Evolutionary conservation across 1,140 invertebrate genomes (phyloP), one percentile per base, ranked within the genome.

Genomic region (Drosophila auraria): DNA sequence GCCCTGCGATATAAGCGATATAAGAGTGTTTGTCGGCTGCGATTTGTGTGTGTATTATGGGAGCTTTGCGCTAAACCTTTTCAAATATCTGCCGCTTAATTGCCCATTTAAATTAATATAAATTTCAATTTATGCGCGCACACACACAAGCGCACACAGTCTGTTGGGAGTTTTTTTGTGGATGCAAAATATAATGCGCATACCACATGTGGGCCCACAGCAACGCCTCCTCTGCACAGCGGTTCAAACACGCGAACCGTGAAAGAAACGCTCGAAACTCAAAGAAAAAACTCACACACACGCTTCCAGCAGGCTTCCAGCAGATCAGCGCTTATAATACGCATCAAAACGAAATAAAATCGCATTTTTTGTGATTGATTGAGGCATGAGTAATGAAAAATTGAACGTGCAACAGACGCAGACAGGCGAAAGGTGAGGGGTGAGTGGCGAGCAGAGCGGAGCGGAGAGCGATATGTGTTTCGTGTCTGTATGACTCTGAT

Each of bases 301-400:
- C 53, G 36, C 45, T 17, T 20, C n/a, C 20, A 20, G 20, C 20
- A 20, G 38, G 40, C 60, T 51, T 23, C 63, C 62, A 47, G 45
- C 76, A 90, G 83, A 89, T 87, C 84, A 84, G 65, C 86, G 86
- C 81, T 84, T 81, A 90, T 90, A 89, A 89, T 89, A 89, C 84
- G 84, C 84, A 89, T 89, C 78, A 90, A 90, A 89, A 89, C 87
- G 86, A 90, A 89, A 89, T 90, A 86, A 86, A 90, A 91, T 90
- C 87, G 86, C 79, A 89, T 82, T 90, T 90, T 74, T 86, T 82
- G 78, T 89, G 86, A 90, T 90, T 90, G 86, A 90, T 90, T 90
- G 86, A 90, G 89, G 86, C 86, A 90, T 90, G 87, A 90, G 79
- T 91, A 90, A 90, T 90, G 82, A 90, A 90, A 90, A 90, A 90